Evolutionary conservation across 2,888 invertebrate species (phyloP), one percentile per base, ranked within the genome.

Genomic region (Dynastes tityus): DNA sequence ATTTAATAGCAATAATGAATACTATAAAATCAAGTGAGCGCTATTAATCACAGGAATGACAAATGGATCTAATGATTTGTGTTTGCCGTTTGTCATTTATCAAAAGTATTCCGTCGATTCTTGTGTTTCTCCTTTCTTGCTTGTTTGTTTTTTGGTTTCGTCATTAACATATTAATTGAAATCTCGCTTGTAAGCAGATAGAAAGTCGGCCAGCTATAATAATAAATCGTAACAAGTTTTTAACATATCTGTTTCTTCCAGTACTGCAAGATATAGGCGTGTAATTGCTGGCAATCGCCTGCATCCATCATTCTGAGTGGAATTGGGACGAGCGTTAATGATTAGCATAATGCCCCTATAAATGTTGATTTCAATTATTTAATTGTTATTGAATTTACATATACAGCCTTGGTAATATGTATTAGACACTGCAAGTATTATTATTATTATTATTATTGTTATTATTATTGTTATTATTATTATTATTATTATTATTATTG

Each of bases 81-180:
- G 11, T 32, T 29, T 11, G 63, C 13, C 63, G 32, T 32, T 63
- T 32, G 32, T 32, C 63, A 63, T 63, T 63, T 63, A 63, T 63
- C 63, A 63, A 29, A 32, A 29, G 32, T 11, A 4, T 32, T 63
- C 27, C 32, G 49, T 45, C 8, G 1, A 1, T 11, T 45, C 45
- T 11, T 45, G 8, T 11, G 11, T 11, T 45, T 45, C 8, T 37
- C 6, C 3, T 49, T 29, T 5, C 29, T 29, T 68, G 4, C 27
- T 68, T 51, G 29, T 51, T 68, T 27, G 27, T 27, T 22, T 13
- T 45, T 51, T n/a, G 51, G 5, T 27, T 32, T n/a, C 13, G 51
- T 51, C 45, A 68, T 68, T 68, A 68, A 51, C 68, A 68, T 68
- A 68, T 68, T 68, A 68, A 68, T 68, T 68, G 68, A 68, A 68